A percentile compares a stretch with the other conserved stretches of the same genome.
Conservation (phyloP, 1,140 invertebrate genomes). For the Matsumurasca onukii region DNA sequence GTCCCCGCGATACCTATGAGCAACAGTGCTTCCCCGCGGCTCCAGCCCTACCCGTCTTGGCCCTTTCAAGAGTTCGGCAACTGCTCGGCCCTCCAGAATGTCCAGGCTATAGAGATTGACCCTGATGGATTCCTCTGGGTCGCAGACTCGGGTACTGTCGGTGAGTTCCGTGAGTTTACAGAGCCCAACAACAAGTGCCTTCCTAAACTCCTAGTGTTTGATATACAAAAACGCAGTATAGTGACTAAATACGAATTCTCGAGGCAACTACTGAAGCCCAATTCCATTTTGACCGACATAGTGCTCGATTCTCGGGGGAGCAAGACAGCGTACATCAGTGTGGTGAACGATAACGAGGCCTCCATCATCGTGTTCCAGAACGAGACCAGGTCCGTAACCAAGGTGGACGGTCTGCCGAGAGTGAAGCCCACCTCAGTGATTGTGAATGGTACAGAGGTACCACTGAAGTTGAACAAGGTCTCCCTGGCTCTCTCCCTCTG, state of each 20-base stretch:
- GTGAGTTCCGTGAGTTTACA: conserved; percentile 45
- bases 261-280: neutral
- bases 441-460: conserved; percentile 56
- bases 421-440: conserved; percentile 44
- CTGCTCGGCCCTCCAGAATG: conserved; percentile 65
- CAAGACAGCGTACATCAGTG: conserved; percentile 62
- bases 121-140: conserved; percentile 68
- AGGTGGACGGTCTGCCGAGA: conserved; percentile 54
- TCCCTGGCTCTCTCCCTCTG: conserved; percentile 37
- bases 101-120: conserved; percentile 70
- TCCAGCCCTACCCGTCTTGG: conserved; percentile 68
- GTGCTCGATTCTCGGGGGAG: conserved; percentile 16
- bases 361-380: conserved; percentile 68
- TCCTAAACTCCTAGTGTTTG: conserved; percentile 65
- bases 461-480: conserved; percentile 4
- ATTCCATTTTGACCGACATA: conserved; percentile 26
- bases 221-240: conserved; percentile 53
- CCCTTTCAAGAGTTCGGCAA: conserved; percentile 58
- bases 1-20: conserved; percentile 52
- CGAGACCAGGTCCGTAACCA: conserved; percentile 62
- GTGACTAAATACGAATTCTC: conserved; percentile 12
- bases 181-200: conserved; percentile 55
- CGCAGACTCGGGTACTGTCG: conserved; percentile 61
- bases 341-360: conserved; percentile 60
- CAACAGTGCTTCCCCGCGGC: conserved; percentile 55